These are phyloP conservation scores for Falco cherrug DNA, from an alignment of 2,797 vertebrate genomes.

Conservation along the genomic window DNA sequence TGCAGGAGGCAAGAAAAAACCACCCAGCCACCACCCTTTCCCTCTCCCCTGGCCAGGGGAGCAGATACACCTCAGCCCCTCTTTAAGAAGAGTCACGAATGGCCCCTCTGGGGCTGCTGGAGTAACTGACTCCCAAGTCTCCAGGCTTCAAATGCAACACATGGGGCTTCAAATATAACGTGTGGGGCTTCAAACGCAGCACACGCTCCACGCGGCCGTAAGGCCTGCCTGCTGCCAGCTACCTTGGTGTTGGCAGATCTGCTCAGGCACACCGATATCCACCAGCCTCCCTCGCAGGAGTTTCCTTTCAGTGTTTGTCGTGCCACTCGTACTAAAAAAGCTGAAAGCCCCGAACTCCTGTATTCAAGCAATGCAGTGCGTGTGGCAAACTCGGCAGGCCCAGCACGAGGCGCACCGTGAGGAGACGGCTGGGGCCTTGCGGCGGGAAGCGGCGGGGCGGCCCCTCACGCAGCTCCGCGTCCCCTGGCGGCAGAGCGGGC, in stretches of 20 bases:
- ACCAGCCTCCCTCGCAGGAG: too few relatives aligned
- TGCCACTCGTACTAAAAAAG: too few relatives aligned
- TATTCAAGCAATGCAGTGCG: too few relatives aligned
- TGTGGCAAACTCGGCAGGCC: too few relatives aligned
- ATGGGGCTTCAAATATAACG: not conserved
- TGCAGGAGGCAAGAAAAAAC: not conserved
- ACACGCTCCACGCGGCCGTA: fast-evolving
- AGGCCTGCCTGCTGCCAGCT: not conserved
- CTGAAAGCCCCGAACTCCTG: not conserved
- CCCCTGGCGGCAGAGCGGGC: not conserved
- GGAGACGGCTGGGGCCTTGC: fast-evolving
- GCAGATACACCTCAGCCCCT: not conserved
- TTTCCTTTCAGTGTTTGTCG: not conserved
- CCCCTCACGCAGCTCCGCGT: not conserved
- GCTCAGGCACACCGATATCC: not conserved
- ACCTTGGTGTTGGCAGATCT: not conserved
- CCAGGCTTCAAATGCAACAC: not conserved
- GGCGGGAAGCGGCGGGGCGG: too few relatives aligned
- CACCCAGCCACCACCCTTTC: too few relatives aligned
- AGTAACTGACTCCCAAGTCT: not conserved
- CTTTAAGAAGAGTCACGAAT: not conserved
- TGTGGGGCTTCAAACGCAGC: not conserved
- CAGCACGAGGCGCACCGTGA: not conserved
- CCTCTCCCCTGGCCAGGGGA: not conserved
- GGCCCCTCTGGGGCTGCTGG: not conserved